Evolutionary conservation across 2,797 vertebrate species (phyloP).

Genomic region (Coregonus suidteri): DNA sequence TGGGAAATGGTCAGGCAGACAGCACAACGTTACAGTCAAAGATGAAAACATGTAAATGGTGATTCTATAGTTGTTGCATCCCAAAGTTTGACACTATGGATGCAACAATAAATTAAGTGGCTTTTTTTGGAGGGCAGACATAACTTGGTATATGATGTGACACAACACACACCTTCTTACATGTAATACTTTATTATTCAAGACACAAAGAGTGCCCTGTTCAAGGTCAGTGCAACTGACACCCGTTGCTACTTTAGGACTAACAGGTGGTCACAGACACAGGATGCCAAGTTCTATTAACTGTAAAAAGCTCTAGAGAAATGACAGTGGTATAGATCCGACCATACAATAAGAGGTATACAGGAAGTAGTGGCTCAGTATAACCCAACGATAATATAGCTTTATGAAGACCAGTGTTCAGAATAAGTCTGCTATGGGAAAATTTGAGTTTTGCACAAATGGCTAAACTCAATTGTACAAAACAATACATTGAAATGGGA

Average conservation of each 20-base stretch:
- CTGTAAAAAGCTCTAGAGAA: slow-evolving; percentile 24
- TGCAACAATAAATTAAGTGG: too few relatives aligned
- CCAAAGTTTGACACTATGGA: neutral
- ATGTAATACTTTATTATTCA: slow-evolving; percentile 9
- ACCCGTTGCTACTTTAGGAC: slow-evolving; percentile 54
- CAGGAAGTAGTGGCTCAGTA: neutral
- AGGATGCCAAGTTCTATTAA: slow-evolving; percentile 23
- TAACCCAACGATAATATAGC: neutral
- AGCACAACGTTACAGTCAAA: neutral
- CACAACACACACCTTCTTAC: slow-evolving; percentile 20
- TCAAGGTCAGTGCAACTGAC: slow-evolving; percentile 53
- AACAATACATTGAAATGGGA: neutral
- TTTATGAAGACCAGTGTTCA: neutral
- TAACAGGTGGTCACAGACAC: slow-evolving; percentile 56
- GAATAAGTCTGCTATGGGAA: neutral
- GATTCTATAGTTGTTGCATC: neutral
- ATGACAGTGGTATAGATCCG: neutral
- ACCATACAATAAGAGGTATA: neutral
- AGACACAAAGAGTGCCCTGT: slow-evolving; percentile 39
- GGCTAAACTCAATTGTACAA: too few relatives aligned
- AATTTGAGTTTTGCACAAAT: neutral
- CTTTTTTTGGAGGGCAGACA: too few relatives aligned
- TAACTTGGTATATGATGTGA: neutral
- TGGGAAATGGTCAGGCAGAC: neutral
- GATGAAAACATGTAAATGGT: neutral